A percentile compares a stretch with the other conserved stretches of the same genome.
Conservation (phyloP, 2,797 vertebrate species). For the Tenualosa ilisha region DNA sequence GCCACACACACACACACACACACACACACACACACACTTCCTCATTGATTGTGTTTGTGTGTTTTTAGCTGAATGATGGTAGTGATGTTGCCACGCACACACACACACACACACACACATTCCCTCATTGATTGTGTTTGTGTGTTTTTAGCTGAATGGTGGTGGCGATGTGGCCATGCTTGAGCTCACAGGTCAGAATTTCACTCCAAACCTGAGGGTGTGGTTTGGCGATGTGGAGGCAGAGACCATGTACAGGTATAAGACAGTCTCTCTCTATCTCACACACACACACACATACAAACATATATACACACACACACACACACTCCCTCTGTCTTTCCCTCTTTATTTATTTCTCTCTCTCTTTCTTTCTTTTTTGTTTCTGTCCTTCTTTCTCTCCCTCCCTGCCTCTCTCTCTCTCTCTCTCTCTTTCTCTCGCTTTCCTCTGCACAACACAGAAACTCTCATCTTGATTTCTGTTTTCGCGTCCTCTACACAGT, state of each 20-base stretch:
- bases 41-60: not conserved
- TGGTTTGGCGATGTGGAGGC: constrained; percentile 99
- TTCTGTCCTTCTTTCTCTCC: not conserved
- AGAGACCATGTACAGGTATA: constrained; percentile 98
- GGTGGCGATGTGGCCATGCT: constrained; percentile 98
- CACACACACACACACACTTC: not conserved
- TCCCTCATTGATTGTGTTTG: not conserved
- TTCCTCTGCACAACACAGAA: not conserved
- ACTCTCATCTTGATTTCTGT: not conserved
- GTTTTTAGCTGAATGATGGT: constrained; percentile 88
- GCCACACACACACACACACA: not conserved
- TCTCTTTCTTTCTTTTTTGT: not conserved
- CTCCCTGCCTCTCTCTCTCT: not conserved
- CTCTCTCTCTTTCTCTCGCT: not conserved
- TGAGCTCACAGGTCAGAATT: constrained; percentile 99
- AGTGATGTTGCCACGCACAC: constrained; percentile 87
- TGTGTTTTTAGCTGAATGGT: constrained; percentile 85
- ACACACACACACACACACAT: not conserved
- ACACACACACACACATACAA: not conserved
- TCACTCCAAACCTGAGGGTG: constrained; percentile 97
- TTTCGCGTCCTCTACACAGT: too few species aligned
- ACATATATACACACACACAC: not conserved
- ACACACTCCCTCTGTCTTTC: not conserved
- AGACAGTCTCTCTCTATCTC: not conserved
- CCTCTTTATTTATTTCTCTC: not conserved